Evolutionary conservation across 2,113 vertebrate genomes (phyloP).

Genomic region (Megaceryle maxima): DNA sequence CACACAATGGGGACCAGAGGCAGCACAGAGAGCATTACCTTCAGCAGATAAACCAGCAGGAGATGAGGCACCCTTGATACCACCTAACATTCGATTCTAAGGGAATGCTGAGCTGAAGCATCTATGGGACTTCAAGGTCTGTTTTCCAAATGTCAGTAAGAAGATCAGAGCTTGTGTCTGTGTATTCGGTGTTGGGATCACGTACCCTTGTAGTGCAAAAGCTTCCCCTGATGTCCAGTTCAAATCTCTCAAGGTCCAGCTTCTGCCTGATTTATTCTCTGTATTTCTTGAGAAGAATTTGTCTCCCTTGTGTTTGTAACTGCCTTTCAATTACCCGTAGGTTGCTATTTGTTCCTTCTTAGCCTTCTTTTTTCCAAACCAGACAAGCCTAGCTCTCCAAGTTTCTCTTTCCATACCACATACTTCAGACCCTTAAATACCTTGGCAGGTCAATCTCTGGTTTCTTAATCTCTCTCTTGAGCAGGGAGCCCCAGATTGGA

Average conservation of each 20-base stretch:
- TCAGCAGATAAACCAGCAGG: neutral
- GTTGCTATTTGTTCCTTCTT: neutral
- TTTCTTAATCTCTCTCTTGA: neutral
- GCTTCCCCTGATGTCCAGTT: neutral
- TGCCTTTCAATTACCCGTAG: neutral
- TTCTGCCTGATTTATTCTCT: neutral
- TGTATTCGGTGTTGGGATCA: neutral
- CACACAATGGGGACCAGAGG: fast-evolving
- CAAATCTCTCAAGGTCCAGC: neutral
- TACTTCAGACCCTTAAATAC: neutral
- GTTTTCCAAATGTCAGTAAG: neutral
- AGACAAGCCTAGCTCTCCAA: neutral
- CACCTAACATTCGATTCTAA: neutral
- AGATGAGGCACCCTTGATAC: neutral
- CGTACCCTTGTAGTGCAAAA: neutral
- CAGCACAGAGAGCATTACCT: neutral
- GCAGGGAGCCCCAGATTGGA: neutral
- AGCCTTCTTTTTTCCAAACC: neutral
- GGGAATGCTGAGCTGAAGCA: neutral
- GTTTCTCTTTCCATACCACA: neutral
- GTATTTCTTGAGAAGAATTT: neutral
- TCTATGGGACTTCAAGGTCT: neutral
- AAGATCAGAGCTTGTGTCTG: neutral
- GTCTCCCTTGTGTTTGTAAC: neutral
- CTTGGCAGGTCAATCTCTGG: neutral